Evolutionary conservation across 2,888 invertebrate species (phyloP).

Genomic region (Stratiomys singularior): DNA sequence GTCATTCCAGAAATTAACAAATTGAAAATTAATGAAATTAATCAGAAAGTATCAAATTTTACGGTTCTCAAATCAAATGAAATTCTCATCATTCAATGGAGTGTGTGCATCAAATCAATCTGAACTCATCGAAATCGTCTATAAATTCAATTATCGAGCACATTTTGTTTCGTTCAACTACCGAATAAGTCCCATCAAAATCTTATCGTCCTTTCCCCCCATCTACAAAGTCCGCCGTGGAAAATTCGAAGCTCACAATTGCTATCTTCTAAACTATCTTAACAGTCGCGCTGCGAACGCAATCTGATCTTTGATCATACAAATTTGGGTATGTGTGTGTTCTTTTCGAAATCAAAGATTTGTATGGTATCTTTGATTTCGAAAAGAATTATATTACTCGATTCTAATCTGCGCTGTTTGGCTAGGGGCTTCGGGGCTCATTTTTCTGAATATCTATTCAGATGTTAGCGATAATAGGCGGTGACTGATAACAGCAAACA

Average conservation of each 20-base stretch:
- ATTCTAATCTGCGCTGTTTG: not conserved
- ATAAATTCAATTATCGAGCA: not conserved
- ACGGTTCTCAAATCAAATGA: too few relatives aligned
- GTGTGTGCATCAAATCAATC: not conserved
- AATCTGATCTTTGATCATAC: not conserved
- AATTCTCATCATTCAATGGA: not conserved
- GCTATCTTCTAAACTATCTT: not conserved
- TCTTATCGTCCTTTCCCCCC: too few relatives aligned
- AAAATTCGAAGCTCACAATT: too few relatives aligned
- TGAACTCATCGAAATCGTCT: not conserved
- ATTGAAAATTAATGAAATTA: too few relatives aligned
- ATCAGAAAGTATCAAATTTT: too few relatives aligned
- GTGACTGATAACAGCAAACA: not conserved
- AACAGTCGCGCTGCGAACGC: not conserved
- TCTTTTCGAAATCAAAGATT: not conserved
- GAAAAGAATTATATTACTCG: not conserved
- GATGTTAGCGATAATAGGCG: not conserved
- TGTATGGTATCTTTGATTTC: not conserved
- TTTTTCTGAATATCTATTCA: not conserved
- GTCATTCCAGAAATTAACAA: too few relatives aligned
- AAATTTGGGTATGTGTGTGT: not conserved
- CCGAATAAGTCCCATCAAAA: too few relatives aligned
- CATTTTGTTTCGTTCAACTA: too few relatives aligned
- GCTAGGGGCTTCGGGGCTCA: not conserved
- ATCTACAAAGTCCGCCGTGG: too few relatives aligned